Evolutionary conservation across 1,140 invertebrate genomes (phyloP), one percentile per base, ranked within the genome.

Genomic region (Neuroterus valhalla): DNA sequence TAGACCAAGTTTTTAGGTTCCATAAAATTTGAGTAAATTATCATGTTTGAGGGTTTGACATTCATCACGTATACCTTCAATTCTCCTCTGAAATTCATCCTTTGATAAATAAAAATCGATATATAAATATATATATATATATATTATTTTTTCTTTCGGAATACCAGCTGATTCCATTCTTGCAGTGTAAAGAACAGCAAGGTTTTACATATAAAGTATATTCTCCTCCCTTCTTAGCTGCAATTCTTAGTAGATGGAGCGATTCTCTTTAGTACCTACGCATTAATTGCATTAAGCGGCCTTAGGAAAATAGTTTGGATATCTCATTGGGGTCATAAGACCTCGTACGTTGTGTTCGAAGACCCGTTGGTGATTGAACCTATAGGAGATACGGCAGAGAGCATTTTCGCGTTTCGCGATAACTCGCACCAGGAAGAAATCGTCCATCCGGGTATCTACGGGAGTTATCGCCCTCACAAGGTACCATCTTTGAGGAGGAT

Each of bases 351-450:
- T 14, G 43, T 55, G 26, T 12, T 68, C 70, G 50, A 45, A 48
- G 17, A 66, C 42, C 50, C 71, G 52, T 75, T 45, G 71, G 72
- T 78, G 80, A 80, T 78, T 78, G 80, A 72, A 70, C 70, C 69
- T 74, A 62, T 62, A 26, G 55, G 15, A 62, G 55, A 62, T 62
- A 62, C 55, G 55, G 55, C 55, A 12, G 26, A 62, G 55, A 62
- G 55, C 55, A 62, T 62, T 62, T 62, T 62, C 55, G 26, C 26
- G 55, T 62, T 62, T 62, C 31, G 55, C 55, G 55, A 62, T 62
- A 62, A 62, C 55, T 62, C n/a, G 55, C 55, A 62, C 55, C 26
- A 23, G 44, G 44, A 66, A 50, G 52, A 71, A 55, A 66, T 52
- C 55, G 67, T 75, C 69, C 21, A 72, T 69, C 78, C 74, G 77